phyloP scores from a whole-genome alignment of 2,113 vertebrate species.

The Heterotis niloticus region DNA sequence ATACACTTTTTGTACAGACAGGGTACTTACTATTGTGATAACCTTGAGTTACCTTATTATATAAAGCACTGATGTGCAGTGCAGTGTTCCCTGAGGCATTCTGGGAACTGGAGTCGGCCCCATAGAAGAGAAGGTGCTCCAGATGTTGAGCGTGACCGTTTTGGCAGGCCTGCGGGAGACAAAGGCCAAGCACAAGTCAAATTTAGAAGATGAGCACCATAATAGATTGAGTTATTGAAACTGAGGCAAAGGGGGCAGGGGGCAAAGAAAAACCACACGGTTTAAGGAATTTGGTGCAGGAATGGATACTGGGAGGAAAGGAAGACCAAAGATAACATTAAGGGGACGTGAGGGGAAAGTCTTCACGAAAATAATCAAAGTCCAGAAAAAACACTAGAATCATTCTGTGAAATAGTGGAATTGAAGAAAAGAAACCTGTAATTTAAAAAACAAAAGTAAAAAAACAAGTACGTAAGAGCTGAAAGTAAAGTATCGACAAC shows the following conservation, averaged over 20 bases:
- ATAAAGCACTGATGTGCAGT: constrained; percentile 85
- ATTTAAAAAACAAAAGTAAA: not conserved
- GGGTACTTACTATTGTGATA: not conserved
- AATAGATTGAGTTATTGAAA: not conserved
- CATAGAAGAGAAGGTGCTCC: constrained; percentile 89
- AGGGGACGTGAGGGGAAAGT: not conserved
- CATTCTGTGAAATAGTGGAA: not conserved
- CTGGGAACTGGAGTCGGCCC: constrained; percentile 78
- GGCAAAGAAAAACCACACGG: constrained; percentile 49
- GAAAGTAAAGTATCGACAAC: not conserved
- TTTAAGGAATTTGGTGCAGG: not conserved
- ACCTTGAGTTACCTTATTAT: constrained; percentile 75
- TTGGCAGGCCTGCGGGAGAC: constrained; percentile 63
- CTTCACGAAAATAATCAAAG: not conserved
- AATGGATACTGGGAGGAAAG: constrained; percentile 36
- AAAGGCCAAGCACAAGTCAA: constrained; percentile 16
- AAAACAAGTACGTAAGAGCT: not conserved
- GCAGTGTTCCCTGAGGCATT: constrained; percentile 88
- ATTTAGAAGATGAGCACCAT: not conserved
- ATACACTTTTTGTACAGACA: not conserved
- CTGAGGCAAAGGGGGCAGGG: constrained; percentile 19
- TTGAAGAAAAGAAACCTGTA: constrained; percentile 7
- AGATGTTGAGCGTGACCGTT: constrained; percentile 85
- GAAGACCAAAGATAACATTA: constrained; percentile 13
- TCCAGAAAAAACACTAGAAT: constrained; percentile 8